phyloP scores from a whole-genome alignment of 1,140 invertebrate species.

The Danaus plexippus region DNA sequence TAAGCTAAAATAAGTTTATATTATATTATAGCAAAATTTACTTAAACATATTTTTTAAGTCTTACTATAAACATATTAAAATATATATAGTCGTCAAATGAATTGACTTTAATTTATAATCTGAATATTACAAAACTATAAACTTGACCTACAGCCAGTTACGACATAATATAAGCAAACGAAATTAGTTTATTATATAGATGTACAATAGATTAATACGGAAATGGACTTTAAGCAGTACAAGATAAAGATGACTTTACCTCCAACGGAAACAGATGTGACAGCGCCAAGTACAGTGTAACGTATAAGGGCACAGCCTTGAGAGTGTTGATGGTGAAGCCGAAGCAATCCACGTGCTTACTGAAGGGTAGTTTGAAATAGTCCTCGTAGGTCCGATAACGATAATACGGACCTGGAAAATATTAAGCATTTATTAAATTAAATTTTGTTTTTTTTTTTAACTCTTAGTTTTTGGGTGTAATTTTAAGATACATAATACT shows the following conservation, averaged over 20 bases:
- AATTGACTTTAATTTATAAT: conserved; percentile 5
- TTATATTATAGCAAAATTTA: no score
- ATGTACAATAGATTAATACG: no score
- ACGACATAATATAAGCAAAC: background rate
- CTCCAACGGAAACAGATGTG: conserved; percentile 80
- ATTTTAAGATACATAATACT: no score
- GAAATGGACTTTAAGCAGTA: background rate
- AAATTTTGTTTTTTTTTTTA: conserved; percentile 1
- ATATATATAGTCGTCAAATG: no score
- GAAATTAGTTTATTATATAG: background rate
- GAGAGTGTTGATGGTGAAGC: conserved; percentile 77
- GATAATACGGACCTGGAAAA: conserved; percentile 87
- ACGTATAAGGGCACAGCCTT: conserved; percentile 79
- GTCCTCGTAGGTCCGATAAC: conserved; percentile 88
- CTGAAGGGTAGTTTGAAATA: conserved; percentile 80
- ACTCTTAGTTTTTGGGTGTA: no score
- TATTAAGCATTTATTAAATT: conserved; percentile 13
- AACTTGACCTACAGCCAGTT: no score
- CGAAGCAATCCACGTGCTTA: conserved; percentile 75
- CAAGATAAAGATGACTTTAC: conserved; percentile 66
- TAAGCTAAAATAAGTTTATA: no score
- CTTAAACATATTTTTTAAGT: no score
- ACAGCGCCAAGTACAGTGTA: conserved; percentile 77
- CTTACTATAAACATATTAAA: no score
- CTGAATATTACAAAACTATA: no score